Base-by-base conservation (phyloP, 2,888 invertebrate species). In the Mesorhabditis belari region DNA sequence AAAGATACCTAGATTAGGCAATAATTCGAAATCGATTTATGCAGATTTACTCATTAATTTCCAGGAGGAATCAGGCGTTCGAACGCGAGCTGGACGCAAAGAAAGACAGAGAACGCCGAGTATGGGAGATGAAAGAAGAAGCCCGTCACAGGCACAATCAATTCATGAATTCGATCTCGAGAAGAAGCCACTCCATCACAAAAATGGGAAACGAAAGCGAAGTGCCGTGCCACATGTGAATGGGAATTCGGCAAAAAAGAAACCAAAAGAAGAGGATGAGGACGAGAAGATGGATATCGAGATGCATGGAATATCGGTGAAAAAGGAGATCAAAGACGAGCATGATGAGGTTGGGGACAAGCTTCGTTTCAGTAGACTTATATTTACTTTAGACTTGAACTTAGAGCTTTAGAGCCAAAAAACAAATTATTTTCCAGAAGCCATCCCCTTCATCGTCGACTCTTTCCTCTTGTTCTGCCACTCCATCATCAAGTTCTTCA, bases 61-160 rank as follows among this genome's bases (percentile, higher is more conserved):
- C 29, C 68, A 71, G 57, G 71, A 71, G 51, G 71, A 71, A 35
- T 60, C 60, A 35, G 71, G 71, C 9, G 71, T 71, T 27, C 56
- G 69, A 29, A 71, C 71, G 9, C 55, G 71, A 49, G 71, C 71
- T 21, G 69, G 69, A 35, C 44, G 44, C 12, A 35, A 64, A 5
- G 26, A 19, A 2, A 26, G 51, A 6, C n/a, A 17, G 54, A 54
- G 54, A 60, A 58, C 61, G 17, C 61, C 61, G 12, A 51, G 53
- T 6, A 61, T 58, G 58, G 61, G 61, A 19, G 64, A 64, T 5
- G 52, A 61, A 12, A 27, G 64, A 12, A 57, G 51, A 51, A 60
- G 60, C 44, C 44, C 44, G 12, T 35, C 44, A 35, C 44, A 35
- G n/a, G 44, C 61, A 35, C 64, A 60, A 5, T 57, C 57, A 12